These are phyloP conservation scores for Sisyra terminalis DNA, from an alignment of 2,888 invertebrate species.

Conservation along the genomic window DNA sequence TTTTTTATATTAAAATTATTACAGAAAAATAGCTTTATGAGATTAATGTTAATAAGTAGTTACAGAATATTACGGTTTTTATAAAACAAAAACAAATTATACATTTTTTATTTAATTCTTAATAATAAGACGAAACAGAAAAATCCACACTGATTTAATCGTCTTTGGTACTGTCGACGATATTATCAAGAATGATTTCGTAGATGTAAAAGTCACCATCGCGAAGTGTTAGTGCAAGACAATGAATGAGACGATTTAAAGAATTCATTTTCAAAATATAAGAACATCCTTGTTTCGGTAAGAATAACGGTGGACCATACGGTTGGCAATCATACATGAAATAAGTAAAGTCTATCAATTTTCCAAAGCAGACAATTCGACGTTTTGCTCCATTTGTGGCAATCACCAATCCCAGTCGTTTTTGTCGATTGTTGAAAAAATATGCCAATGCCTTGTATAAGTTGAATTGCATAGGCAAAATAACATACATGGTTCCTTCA, in stretches of 20 bases:
- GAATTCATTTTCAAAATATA: slow-evolving; percentile 42
- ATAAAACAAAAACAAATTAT: neutral
- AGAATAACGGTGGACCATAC: slow-evolving; percentile 40
- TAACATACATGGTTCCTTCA: slow-evolving; percentile 44
- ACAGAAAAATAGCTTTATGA: too few species aligned
- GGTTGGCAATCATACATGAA: slow-evolving; percentile 52
- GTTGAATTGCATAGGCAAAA: slow-evolving; percentile 37
- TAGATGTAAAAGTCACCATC: slow-evolving; percentile 27
- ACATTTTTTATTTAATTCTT: neutral
- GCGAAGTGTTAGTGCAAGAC: slow-evolving; percentile 38
- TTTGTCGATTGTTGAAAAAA: slow-evolving; percentile 34
- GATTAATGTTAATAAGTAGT: too few species aligned
- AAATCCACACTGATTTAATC: neutral
- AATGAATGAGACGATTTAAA: slow-evolving; percentile 42
- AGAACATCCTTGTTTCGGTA: slow-evolving; percentile 33
- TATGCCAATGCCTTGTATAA: slow-evolving; percentile 41
- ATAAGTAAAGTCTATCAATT: slow-evolving; percentile 31
- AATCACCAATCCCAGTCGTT: slow-evolving; percentile 35
- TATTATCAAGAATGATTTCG: slow-evolving; percentile 19
- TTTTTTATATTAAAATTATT: too few species aligned
- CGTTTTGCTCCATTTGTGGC: slow-evolving; percentile 28
- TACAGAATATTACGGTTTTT: neutral
- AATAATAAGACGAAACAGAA: neutral
- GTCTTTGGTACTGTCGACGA: neutral
- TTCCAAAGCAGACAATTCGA: slow-evolving; percentile 23